Percentiles rank a stretch among this genome's conserved stretches.
Conservation (phyloP, 2,113 vertebrate genomes). For the Gymnarchus niloticus region DNA sequence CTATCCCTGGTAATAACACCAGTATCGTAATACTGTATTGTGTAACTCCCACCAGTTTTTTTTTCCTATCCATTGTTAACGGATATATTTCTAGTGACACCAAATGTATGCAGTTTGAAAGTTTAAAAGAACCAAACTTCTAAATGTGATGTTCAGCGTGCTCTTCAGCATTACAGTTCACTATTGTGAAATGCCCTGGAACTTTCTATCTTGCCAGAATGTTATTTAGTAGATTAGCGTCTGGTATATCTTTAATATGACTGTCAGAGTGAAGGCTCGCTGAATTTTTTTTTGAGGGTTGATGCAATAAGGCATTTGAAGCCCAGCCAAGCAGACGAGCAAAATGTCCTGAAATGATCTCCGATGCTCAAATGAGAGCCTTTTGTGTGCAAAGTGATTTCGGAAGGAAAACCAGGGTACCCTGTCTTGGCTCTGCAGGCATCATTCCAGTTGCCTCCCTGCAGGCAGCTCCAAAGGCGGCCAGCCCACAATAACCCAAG, state of each 20-base stretch:
- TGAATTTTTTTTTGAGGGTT: not conserved
- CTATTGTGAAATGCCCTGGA: slow-evolving; percentile 2
- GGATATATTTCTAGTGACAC: slow-evolving; percentile 6
- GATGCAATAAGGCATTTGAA: not conserved
- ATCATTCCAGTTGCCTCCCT: not conserved
- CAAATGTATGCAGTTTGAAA: not conserved
- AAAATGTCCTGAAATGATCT: not conserved
- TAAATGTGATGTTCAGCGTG: not conserved
- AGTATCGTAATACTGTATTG: slow-evolving; percentile 12
- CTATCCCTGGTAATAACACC: not conserved
- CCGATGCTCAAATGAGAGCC: not conserved
- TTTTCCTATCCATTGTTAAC: not conserved
- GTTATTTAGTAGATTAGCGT: not conserved
- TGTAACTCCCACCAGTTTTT: not conserved
- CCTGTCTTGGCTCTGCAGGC: not conserved
- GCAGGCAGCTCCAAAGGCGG: not conserved
- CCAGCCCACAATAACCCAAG: not conserved
- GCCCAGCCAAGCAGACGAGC: not conserved
- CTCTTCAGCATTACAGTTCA: not conserved
- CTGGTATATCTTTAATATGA: slow-evolving; percentile 4
- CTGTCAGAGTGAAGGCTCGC: not conserved
- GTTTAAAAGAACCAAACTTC: not conserved
- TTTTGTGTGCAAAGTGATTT: slow-evolving; percentile 5
- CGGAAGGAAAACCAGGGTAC: not conserved
- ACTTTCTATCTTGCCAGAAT: slow-evolving; percentile 12